Base-by-base conservation (phyloP, 2,797 vertebrate genomes). In the Semaprochilodus insignis region DNA sequence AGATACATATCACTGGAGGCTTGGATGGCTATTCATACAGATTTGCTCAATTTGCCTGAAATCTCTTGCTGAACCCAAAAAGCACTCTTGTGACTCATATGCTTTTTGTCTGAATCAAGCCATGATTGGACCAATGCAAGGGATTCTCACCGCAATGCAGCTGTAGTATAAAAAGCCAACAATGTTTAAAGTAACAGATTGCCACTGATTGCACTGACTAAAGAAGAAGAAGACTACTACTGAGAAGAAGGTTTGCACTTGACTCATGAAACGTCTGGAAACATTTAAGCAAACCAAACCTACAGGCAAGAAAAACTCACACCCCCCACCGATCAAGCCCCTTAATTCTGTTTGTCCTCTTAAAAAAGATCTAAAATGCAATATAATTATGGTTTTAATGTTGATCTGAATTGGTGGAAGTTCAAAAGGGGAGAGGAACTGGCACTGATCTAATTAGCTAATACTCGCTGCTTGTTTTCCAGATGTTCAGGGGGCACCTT, bases 1-100 rank as follows among this genome's bases (percentile, higher is more conserved):
- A 81, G 83, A 85, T 81, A 87, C 81, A 84, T 55, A 80, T 84
- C 82, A 85, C 67, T 67, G 10, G 65, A 78, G 75, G 78, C 73
- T 72, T 87, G 44, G 21, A 67, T 65, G 65, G 52, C 25, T 62
- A 80, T 59, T 23, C 77, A 71, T n/a, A 71, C 63, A 57, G 60
- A 62, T 44, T 27, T 11, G 27, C 19, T 31, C 36, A 14, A 31
- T 77, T 81, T 27, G 44, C 13, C 55, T 4, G 36, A 57, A 13
- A 57, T 81, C 75, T 71, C 55, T 25, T 70, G 31, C 54, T 55
- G 11, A 13, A 70, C 23, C 3, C 15, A 6, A 1, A 17, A 44
- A 73, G 15, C 15, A 36, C 23, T 72, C 70, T 31, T 40, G n/a
- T 3, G 44, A 40, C 0, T 4, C 10, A 40, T 31, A 3, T 25